phyloP scores from a whole-genome alignment of 2,113 vertebrate genomes.

The Cynopterus brachyotis region DNA sequence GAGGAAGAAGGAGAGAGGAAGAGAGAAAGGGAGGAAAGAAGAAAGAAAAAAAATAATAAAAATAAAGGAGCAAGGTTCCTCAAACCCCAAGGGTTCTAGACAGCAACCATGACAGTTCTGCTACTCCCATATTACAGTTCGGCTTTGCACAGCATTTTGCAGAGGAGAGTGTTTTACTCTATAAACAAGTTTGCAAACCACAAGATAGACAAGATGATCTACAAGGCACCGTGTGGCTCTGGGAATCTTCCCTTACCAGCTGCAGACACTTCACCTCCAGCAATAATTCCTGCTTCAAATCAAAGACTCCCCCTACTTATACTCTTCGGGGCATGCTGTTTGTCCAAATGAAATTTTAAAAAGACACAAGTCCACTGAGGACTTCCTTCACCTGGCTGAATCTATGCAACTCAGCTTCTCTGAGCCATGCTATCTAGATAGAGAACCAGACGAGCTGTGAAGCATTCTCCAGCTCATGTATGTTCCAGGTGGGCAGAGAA shows the following conservation, averaged over 20 bases:
- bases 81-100: not conserved
- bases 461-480: not conserved
- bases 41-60: rapidly evolving
- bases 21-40: too few species aligned
- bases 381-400: not conserved
- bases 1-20: too few species aligned
- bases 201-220: slow-evolving; percentile 11
- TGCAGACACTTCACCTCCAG: not conserved
- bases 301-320: not conserved
- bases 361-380: not conserved
- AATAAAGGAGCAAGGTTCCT: not conserved
- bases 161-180: not conserved
- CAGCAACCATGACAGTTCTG: not conserved
- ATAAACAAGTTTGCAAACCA: slow-evolving; percentile 17
- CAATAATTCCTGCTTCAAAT: not conserved
- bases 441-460: not conserved
- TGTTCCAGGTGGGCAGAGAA: not conserved
- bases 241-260: not conserved
- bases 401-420: not conserved
- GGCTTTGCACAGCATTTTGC: not conserved
- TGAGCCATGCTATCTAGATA: not conserved
- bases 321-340: not conserved
- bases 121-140: not conserved
- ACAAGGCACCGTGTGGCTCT: not conserved
- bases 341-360: not conserved